phyloP scores from a whole-genome alignment of 2,113 vertebrate genomes.

The Macheiramphus alcinus region DNA sequence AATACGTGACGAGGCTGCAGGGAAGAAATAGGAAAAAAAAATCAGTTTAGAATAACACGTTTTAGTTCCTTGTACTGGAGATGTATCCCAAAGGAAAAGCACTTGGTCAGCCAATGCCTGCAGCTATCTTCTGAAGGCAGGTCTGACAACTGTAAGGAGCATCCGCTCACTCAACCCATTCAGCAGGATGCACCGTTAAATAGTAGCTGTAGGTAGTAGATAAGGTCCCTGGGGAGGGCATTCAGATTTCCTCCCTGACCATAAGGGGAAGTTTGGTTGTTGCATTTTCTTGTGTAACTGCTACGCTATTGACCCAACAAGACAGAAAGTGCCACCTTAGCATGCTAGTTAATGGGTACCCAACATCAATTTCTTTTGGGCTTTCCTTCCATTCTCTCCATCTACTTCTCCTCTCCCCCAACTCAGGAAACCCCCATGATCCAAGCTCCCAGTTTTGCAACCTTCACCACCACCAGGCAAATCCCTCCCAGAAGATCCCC shows the following conservation, averaged over 20 bases:
- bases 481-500: not conserved
- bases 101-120: not conserved
- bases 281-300: not conserved
- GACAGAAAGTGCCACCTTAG: not conserved
- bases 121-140: not conserved
- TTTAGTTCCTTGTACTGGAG: not conserved
- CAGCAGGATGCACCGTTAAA: not conserved
- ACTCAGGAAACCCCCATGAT: not conserved
- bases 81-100: not conserved
- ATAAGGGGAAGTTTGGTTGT: not conserved
- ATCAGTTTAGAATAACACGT: not conserved
- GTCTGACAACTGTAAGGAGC: not conserved
- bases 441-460: not conserved
- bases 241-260: not conserved
- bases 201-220: not conserved
- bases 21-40: not conserved
- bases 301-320: not conserved
- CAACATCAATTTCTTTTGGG: not conserved
- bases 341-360: not conserved
- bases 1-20: conserved; percentile 92
- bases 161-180: not conserved
- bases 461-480: not conserved
- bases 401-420: not conserved
- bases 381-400: not conserved
- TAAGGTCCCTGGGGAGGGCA: not conserved